Evolutionary conservation across 1,140 invertebrate species (phyloP).

Genomic region (Homarus americanus): DNA sequence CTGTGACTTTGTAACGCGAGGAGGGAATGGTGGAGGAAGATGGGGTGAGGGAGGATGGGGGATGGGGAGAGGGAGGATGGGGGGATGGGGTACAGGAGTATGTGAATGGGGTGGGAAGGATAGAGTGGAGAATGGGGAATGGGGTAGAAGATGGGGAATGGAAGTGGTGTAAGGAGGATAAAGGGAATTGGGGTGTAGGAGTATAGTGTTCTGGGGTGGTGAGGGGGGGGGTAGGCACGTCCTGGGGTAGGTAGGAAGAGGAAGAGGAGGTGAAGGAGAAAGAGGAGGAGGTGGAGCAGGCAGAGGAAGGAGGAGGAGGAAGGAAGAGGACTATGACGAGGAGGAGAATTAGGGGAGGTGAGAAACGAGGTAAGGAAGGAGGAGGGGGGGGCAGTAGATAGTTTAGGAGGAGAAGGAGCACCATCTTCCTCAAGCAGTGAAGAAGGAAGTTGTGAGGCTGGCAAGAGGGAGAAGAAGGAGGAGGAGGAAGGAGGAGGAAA

Average conservation of each 20-base stretch:
- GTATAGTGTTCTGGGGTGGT: too few relatives aligned
- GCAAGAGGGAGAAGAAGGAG: background rate
- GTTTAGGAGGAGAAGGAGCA: background rate
- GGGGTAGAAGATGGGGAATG: background rate
- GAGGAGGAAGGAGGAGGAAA: too few relatives aligned
- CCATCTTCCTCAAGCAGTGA: background rate
- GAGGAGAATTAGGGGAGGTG: background rate
- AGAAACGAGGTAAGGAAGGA: background rate
- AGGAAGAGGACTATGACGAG: background rate
- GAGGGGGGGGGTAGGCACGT: background rate
- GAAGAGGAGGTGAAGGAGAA: too few relatives aligned
- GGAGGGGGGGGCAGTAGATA: background rate
- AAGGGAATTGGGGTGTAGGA: too few relatives aligned
- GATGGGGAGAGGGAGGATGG: background rate
- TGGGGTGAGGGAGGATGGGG: background rate
- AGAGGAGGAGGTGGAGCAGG: background rate
- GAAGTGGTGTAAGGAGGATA: background rate
- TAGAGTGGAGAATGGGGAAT: background rate
- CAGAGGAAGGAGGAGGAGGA: background rate
- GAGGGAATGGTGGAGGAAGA: background rate
- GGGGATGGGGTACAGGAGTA: too few relatives aligned
- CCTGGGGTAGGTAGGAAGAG: background rate
- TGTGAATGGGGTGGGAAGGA: background rate
- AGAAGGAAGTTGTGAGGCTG: background rate
- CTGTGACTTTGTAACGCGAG: slow-evolving; percentile 28